Conservation (phyloP, 2,797 vertebrate species). For the Lindbergichthys nudifrons region DNA sequence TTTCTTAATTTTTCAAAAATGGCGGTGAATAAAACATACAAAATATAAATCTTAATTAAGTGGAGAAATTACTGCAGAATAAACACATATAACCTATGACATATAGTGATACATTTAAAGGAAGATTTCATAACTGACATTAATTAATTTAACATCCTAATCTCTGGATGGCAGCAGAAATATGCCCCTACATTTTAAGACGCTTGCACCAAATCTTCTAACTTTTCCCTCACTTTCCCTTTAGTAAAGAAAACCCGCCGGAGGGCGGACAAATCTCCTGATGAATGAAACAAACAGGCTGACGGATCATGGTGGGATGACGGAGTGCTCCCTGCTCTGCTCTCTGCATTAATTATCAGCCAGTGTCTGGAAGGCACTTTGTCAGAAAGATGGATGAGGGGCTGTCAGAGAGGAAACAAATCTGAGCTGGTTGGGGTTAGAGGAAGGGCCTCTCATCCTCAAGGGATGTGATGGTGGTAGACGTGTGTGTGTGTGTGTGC, state of each 20-base stretch:
- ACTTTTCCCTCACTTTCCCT: constrained; percentile 39
- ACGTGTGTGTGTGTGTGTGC: neutral
- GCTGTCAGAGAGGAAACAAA: constrained; percentile 74
- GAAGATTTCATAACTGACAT: neutral
- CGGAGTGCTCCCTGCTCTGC: constrained; percentile 73
- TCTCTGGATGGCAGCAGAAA: constrained; percentile 45
- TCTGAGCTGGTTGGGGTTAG: constrained; percentile 71
- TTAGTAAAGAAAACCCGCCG: constrained; percentile 43
- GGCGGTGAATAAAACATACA: neutral
- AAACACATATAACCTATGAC: too few relatives aligned
- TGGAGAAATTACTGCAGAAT: neutral
- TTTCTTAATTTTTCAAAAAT: neutral
- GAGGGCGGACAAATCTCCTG: constrained; percentile 56
- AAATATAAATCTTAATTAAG: neutral
- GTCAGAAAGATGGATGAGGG: constrained; percentile 83
- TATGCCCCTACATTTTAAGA: neutral
- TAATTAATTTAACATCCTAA: neutral
- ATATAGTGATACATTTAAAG: neutral
- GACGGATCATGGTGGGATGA: constrained; percentile 78
- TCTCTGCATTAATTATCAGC: constrained; percentile 83
- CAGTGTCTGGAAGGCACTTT: constrained; percentile 80
- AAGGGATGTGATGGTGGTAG: constrained; percentile 45
- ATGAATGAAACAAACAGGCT: constrained; percentile 71
- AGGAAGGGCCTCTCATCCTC: constrained; percentile 70
- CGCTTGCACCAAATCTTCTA: constrained; percentile 9